Percentiles rank a stretch among this genome's conserved stretches.
Evolutionary conservation across 2,113 vertebrate species (phyloP).

Genomic region (Chauna torquata): DNA sequence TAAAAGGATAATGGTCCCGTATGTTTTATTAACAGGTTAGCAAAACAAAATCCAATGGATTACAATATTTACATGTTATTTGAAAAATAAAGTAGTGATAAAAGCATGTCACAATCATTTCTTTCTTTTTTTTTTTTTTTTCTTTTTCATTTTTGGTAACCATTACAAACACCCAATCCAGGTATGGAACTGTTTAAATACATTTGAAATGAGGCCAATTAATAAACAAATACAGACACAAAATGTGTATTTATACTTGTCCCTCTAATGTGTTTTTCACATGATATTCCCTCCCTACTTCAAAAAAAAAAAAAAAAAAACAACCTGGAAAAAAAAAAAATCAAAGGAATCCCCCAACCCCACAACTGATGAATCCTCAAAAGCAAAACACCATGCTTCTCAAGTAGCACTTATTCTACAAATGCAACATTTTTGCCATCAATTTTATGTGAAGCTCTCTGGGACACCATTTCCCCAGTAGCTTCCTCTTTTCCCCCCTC

Average conservation of each 20-base stretch:
- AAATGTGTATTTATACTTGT: constrained; percentile 76
- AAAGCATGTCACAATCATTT: constrained; percentile 98
- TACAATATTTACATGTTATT: constrained; percentile 99
- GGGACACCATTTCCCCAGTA: constrained; percentile 67
- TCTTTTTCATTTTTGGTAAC: constrained; percentile 72
- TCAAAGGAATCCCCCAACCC: constrained; percentile 48
- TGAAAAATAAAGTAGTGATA: constrained; percentile 95
- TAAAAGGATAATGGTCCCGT: constrained; percentile 93
- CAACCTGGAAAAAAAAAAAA: not conserved
- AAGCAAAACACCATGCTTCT: constrained; percentile 82
- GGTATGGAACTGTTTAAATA: constrained; percentile 82
- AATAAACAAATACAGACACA: constrained; percentile 79
- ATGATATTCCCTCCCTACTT: constrained; percentile 70
- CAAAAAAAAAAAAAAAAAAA: not conserved
- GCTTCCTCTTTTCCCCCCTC: constrained; percentile 57
- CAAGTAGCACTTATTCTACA: constrained; percentile 82
- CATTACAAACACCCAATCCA: constrained; percentile 82
- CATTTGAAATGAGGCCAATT: constrained; percentile 83
- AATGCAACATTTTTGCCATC: constrained; percentile 76
- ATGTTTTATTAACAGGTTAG: constrained; percentile 99
- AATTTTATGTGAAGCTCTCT: constrained; percentile 77
- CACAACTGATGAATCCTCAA: constrained; percentile 76
- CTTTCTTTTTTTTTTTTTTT: not conserved
- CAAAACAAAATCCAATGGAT: constrained; percentile 97
- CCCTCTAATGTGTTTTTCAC: constrained; percentile 71